A percentile compares a stretch with the other conserved stretches of the same genome.
These are phyloP conservation scores for Oscheius sp. DNA, from an alignment of 1,140 invertebrate species.

Conservation along the genomic window DNA sequence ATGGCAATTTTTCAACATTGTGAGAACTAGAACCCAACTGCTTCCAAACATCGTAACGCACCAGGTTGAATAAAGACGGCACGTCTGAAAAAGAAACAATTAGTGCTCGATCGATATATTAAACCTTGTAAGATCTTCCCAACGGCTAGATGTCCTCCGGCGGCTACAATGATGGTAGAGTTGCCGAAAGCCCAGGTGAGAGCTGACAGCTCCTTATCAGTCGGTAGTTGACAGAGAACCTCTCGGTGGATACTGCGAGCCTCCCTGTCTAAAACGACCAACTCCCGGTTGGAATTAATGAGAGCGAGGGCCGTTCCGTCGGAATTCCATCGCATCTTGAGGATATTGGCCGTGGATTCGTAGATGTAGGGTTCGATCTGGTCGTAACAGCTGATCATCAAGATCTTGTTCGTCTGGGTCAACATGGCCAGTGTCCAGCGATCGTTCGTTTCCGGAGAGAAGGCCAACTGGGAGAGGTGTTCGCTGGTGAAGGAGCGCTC, in stretches of 20 bases:
- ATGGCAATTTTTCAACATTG: conserved; percentile 71
- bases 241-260: conserved; percentile 43
- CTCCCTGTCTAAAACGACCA: conserved; percentile 43
- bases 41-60: conserved; percentile 60
- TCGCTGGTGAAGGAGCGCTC: conserved; percentile 49
- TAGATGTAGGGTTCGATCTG: conserved; percentile 46
- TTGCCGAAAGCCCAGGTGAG: conserved; percentile 97
- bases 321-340: conserved; percentile 50
- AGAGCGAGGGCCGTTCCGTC: conserved; percentile 55
- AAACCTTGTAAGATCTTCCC: conserved; percentile 82
- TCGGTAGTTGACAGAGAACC: not conserved
- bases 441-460: conserved; percentile 18
- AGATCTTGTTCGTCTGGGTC: conserved; percentile 48
- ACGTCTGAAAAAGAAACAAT: conserved; percentile 64
- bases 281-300: conserved; percentile 31
- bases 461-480: conserved; percentile 22
- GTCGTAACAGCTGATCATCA: conserved; percentile 47
- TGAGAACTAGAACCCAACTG: conserved; percentile 63
- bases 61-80: conserved; percentile 51
- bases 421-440: conserved; percentile 58
- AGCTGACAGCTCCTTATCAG: conserved; percentile 65
- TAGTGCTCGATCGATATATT: conserved; percentile 79
- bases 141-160: conserved; percentile 77
- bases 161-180: conserved; percentile 84
- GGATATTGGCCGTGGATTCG: conserved; percentile 44